A percentile compares a stretch with the other conserved stretches of the same genome.
Conservation (phyloP, 2,888 invertebrate species). For the Limenitis camilla region DNA sequence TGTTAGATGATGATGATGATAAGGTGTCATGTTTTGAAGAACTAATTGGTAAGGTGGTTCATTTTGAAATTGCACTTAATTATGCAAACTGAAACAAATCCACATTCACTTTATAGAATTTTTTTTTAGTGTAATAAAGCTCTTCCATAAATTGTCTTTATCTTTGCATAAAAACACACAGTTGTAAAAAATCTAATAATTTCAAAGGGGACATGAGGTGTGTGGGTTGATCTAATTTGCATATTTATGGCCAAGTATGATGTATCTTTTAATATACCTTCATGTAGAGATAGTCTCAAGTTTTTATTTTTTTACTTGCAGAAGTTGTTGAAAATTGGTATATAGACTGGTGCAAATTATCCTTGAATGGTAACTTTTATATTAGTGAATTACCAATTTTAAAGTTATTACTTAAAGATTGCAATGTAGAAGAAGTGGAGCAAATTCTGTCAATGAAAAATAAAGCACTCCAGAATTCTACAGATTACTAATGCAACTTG, state of each 20-base stretch:
- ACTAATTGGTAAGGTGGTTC: slow-evolving; percentile 41
- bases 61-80: neutral
- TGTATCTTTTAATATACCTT: no score
- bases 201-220: no score
- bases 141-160: no score
- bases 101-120: no score
- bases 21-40: slow-evolving; percentile 42
- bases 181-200: no score
- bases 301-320: slow-evolving; percentile 31
- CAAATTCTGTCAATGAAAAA: slow-evolving; percentile 36
- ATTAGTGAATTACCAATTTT: slow-evolving; percentile 36
- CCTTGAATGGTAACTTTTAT: slow-evolving; percentile 36
- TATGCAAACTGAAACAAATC: no score
- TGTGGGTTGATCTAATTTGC: no score
- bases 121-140: no score
- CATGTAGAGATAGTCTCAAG: neutral
- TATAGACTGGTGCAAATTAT: slow-evolving; percentile 46
- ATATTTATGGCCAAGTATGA: no score
- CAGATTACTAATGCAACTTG: neutral
- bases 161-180: no score
- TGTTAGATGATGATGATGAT: slow-evolving; percentile 29
- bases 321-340: slow-evolving; percentile 56
- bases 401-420: slow-evolving; percentile 37
- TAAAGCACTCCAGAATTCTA: neutral
- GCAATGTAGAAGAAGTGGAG: slow-evolving; percentile 36